Conservation (phyloP, 2,113 vertebrate species). For the Rhynchopsitta pachyrhyncha region DNA sequence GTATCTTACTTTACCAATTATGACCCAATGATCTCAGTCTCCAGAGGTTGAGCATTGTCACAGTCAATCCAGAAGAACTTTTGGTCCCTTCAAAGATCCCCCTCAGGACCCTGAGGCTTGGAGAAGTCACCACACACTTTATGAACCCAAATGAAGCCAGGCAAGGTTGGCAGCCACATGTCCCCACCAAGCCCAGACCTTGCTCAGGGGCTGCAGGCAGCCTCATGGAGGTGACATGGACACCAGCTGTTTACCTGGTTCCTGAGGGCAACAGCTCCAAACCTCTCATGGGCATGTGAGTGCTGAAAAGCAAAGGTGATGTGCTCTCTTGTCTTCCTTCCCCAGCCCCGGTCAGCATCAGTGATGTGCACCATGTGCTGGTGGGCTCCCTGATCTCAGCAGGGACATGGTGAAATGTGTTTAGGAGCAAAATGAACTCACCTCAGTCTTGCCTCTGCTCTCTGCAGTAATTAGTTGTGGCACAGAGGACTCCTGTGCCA, state of each 20-base stretch:
- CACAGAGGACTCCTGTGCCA: not conserved
- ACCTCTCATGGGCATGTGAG: rapidly evolving
- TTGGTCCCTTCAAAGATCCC: not conserved
- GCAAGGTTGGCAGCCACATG: rapidly evolving
- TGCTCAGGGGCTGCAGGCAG: not conserved
- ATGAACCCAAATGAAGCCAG: rapidly evolving
- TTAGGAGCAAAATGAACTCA: not conserved
- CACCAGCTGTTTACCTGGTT: not conserved
- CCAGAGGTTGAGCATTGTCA: not conserved
- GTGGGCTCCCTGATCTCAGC: not conserved
- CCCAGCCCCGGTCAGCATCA: not conserved
- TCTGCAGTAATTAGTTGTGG: constrained; percentile 5
- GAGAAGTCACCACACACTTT: not conserved
- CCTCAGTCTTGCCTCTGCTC: not conserved
- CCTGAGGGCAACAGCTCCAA: not conserved
- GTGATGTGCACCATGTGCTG: rapidly evolving
- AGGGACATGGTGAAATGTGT: not conserved
- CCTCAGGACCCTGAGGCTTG: rapidly evolving
- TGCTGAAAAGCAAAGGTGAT: not conserved
- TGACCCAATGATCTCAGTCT: not conserved
- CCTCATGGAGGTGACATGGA: not conserved
- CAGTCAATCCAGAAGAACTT: not conserved
- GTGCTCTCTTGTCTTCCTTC: not conserved
- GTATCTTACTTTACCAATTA: not conserved
- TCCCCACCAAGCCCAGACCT: not conserved